These are phyloP conservation scores for Lysandra bellargus DNA, from an alignment of 2,888 invertebrate genomes.

Conservation along the genomic window DNA sequence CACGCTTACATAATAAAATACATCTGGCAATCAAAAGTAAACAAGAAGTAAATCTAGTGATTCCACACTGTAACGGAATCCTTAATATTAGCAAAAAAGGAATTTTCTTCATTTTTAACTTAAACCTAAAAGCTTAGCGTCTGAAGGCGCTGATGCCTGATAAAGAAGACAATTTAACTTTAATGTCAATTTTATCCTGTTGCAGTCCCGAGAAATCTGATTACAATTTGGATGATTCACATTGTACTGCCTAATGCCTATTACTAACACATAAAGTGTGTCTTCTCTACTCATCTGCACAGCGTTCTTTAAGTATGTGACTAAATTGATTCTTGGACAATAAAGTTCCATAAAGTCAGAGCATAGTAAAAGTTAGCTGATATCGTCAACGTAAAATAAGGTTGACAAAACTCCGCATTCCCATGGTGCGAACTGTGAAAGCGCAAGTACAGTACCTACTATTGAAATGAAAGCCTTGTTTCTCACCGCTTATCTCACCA, in stretches of 20 bases:
- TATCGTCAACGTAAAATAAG: background rate
- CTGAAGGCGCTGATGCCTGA: background rate
- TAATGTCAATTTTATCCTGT: constrained; percentile 11
- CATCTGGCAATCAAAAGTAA: constrained; percentile 1
- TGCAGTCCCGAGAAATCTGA: background rate
- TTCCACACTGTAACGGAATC: background rate
- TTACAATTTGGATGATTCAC: constrained; percentile 6
- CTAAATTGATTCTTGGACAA: too few species aligned
- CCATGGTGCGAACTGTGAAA: constrained; percentile 14
- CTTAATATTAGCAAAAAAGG: background rate
- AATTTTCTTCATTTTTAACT: background rate
- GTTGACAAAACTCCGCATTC: constrained; percentile 10
- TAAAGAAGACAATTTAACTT: background rate
- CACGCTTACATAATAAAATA: background rate
- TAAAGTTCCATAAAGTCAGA: too few species aligned
- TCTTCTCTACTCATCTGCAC: background rate
- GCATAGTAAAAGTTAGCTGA: background rate
- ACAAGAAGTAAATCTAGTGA: background rate
- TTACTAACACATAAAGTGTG: constrained; percentile 27
- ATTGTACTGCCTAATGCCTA: background rate
- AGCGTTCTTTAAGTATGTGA: too few species aligned
- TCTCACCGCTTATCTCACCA: constrained; percentile 41
- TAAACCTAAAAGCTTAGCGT: background rate
- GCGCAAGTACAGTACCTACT: constrained; percentile 28
- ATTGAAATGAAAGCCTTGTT: constrained; percentile 35